A percentile compares a stretch with the other conserved stretches of the same genome.
Conservation (phyloP, 2,797 vertebrate species). For the Crax fasciolata region DNA sequence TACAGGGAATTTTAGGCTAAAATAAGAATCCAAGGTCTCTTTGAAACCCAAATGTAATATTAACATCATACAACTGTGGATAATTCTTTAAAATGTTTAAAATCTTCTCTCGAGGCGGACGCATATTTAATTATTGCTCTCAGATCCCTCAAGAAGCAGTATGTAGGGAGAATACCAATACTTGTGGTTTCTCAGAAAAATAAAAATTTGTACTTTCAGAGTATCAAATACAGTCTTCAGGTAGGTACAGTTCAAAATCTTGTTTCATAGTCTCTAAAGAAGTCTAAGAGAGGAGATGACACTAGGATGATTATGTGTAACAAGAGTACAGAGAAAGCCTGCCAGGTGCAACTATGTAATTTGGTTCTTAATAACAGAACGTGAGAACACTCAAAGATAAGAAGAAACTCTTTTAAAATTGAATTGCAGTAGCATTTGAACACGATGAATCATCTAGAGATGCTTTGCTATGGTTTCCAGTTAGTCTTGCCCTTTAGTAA, state of each 20-base stretch:
- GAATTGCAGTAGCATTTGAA: constrained; percentile 22
- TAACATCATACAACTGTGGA: not conserved
- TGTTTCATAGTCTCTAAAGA: not conserved
- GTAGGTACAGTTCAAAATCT: not conserved
- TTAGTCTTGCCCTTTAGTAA: constrained; percentile 21
- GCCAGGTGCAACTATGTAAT: constrained; percentile 10
- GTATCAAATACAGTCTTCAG: not conserved
- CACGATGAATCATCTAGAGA: not conserved
- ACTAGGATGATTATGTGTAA: not conserved
- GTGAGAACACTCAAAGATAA: not conserved
- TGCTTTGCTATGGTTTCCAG: constrained; percentile 4
- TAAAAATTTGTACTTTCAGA: not conserved
- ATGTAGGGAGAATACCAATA: not conserved
- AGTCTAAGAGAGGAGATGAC: not conserved
- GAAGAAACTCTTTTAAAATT: constrained; percentile 30
- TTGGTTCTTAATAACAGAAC: not conserved
- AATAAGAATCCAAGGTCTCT: constrained; percentile 9
- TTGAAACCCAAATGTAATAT: constrained; percentile 18
- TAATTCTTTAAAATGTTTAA: constrained; percentile 34
- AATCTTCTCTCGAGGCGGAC: constrained; percentile 6
- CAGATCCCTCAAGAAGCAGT: not conserved
- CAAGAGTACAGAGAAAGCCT: not conserved
- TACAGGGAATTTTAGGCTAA: constrained; percentile 17
- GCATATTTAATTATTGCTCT: not conserved
- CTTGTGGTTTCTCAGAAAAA: not conserved